A percentile compares a stretch with the other conserved stretches of the same genome.
These are phyloP conservation scores for Myotis planiceps DNA, from an alignment of 2,797 vertebrate species.

Conservation along the genomic window DNA sequence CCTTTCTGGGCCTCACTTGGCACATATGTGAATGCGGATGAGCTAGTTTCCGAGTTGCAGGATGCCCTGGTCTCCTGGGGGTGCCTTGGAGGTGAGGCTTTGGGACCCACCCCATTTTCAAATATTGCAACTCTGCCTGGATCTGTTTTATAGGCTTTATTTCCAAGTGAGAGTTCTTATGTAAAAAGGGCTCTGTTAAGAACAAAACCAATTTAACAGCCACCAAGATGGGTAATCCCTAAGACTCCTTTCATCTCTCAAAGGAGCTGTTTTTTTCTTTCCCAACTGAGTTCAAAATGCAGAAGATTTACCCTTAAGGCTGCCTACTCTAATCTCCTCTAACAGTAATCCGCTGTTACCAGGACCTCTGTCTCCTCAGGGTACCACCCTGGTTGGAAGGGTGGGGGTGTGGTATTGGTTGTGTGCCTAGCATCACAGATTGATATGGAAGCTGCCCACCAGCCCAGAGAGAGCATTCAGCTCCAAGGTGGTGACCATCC, in stretches of 20 bases:
- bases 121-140: background rate
- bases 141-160: background rate
- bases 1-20: background rate
- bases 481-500: fast-evolving
- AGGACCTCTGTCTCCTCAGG: background rate
- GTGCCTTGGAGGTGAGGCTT: background rate
- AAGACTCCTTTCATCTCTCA: background rate
- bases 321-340: background rate
- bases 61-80: background rate
- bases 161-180: background rate
- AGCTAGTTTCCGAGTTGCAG: background rate
- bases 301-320: background rate
- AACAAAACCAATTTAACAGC: constrained; percentile 1
- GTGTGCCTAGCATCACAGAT: background rate
- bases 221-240: background rate
- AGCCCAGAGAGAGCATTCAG: background rate
- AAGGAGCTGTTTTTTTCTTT: background rate
- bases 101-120: background rate
- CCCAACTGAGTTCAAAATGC: background rate
- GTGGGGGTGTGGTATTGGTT: background rate
- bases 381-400: background rate
- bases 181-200: background rate
- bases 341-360: background rate
- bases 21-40: background rate
- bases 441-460: background rate